Evolutionary conservation across 2,113 vertebrate species (phyloP).

Genomic region (Notiomystis cincta): DNA sequence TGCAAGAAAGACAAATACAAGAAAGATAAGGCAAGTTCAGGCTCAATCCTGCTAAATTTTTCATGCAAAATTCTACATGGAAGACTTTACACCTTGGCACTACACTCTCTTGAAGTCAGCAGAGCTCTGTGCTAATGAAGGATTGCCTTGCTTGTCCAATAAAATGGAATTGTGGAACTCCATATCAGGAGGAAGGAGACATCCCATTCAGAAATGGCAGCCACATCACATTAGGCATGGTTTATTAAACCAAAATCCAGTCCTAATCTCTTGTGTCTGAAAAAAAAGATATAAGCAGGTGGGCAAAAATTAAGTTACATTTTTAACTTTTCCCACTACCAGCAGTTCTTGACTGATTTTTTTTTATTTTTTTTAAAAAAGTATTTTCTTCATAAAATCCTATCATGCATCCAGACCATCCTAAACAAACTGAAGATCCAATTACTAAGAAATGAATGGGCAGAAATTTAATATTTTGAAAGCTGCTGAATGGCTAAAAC

Average conservation of each 20-base stretch:
- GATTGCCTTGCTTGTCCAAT: neutral
- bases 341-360: neutral
- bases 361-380: neutral
- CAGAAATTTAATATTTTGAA: neutral
- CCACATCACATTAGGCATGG: neutral
- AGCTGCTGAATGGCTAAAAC: neutral
- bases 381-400: neutral
- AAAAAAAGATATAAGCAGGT: neutral
- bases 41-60: neutral
- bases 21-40: neutral
- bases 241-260: neutral
- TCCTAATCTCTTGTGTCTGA: neutral
- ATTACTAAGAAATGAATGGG: neutral
- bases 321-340: neutral
- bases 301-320: neutral
- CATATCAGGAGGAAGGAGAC: neutral
- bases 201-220: neutral
- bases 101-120: neutral
- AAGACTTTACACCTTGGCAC: neutral
- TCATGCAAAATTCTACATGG: neutral
- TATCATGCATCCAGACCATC: neutral
- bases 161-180: neutral
- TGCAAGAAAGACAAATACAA: neutral
- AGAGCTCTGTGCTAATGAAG: neutral
- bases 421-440: neutral